Evolutionary conservation across 30 jellyfish, hydroid and myxozoan species (phyloP).

Genomic region (Rhopilema esculentum): DNA sequence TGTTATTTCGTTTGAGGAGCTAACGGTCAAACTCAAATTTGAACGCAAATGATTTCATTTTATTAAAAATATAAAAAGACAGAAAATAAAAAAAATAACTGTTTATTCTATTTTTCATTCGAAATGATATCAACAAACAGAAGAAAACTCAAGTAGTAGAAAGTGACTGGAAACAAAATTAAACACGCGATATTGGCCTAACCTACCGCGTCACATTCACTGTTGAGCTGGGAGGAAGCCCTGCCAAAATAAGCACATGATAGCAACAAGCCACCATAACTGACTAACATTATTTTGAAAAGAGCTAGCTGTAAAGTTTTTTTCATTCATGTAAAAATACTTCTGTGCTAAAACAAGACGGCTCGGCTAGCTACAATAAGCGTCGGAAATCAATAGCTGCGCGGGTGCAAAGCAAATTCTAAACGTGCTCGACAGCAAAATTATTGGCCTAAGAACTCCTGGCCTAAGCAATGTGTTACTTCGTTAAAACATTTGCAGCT

Average conservation of each 20-base stretch:
- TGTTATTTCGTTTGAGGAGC: too few relatives aligned
- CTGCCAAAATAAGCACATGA: not conserved
- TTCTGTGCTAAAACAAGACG: not conserved
- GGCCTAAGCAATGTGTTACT: not conserved
- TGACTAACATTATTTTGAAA: not conserved
- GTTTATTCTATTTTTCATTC: not conserved
- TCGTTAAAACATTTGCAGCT: not conserved
- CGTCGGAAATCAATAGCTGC: not conserved
- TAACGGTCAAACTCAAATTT: too few relatives aligned
- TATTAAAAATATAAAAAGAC: not conserved
- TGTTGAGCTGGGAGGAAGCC: not conserved
- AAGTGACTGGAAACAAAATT: not conserved
- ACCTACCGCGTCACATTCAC: not conserved
- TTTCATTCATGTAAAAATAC: not conserved
- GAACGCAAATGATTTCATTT: too few relatives aligned
- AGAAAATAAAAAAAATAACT: not conserved
- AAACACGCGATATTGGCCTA: not conserved
- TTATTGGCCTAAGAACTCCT: not conserved
- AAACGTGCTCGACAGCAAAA: not conserved
- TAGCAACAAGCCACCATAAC: too few relatives aligned
- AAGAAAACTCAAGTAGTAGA: not conserved
- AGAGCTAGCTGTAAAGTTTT: not conserved
- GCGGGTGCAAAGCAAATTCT: not conserved
- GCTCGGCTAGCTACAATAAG: not conserved
- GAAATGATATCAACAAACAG: not conserved